A percentile compares a stretch with the other conserved stretches of the same genome.
These are phyloP conservation scores for Lithobates sylvaticus DNA, from an alignment of 2,797 vertebrate species.

Conservation along the genomic window DNA sequence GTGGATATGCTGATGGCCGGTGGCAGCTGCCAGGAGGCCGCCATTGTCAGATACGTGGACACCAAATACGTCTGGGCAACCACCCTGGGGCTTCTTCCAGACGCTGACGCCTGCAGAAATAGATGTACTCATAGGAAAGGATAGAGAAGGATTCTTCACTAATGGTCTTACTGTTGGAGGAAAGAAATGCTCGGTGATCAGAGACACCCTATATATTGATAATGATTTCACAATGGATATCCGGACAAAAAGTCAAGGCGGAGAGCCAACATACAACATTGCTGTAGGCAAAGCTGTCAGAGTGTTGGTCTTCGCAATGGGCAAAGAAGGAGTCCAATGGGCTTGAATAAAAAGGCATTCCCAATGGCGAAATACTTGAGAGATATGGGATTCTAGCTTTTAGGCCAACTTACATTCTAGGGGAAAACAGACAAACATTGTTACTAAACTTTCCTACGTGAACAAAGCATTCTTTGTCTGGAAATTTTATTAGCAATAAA, in stretches of 20 bases:
- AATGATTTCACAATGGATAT: slow-evolving; percentile 97
- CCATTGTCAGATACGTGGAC: slow-evolving; percentile 92
- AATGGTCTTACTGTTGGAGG: slow-evolving; percentile 90
- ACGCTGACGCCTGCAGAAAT: slow-evolving; percentile 91
- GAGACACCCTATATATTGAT: slow-evolving; percentile 90
- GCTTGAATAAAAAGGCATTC: slow-evolving; percentile 99
- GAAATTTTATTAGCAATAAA: slow-evolving; percentile 89
- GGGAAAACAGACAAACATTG: slow-evolving; percentile 75
- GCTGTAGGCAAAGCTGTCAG: slow-evolving; percentile 90
- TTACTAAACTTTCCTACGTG: slow-evolving; percentile 89
- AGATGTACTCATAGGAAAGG: slow-evolving; percentile 89
- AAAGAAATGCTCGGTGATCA: slow-evolving; percentile 99
- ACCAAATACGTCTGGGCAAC: slow-evolving; percentile 94
- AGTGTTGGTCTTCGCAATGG: slow-evolving; percentile 99
- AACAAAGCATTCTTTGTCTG: slow-evolving; percentile 84
- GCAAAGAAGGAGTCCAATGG: slow-evolving; percentile 99
- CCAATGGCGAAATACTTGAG: slow-evolving; percentile 99
- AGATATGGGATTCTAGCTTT: slow-evolving; percentile 98
- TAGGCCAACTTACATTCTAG: slow-evolving; percentile 88
- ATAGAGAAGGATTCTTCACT: slow-evolving; percentile 92
- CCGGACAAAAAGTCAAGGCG: slow-evolving; percentile 96
- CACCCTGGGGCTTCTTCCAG: slow-evolving; percentile 80
- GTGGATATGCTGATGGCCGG: slow-evolving; percentile 94
- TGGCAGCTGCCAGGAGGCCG: slow-evolving; percentile 94
- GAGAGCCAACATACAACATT: slow-evolving; percentile 96